These are phyloP conservation scores for Blastobasis lacticolella DNA, from an alignment of 2,888 invertebrate genomes.

Conservation along the genomic window DNA sequence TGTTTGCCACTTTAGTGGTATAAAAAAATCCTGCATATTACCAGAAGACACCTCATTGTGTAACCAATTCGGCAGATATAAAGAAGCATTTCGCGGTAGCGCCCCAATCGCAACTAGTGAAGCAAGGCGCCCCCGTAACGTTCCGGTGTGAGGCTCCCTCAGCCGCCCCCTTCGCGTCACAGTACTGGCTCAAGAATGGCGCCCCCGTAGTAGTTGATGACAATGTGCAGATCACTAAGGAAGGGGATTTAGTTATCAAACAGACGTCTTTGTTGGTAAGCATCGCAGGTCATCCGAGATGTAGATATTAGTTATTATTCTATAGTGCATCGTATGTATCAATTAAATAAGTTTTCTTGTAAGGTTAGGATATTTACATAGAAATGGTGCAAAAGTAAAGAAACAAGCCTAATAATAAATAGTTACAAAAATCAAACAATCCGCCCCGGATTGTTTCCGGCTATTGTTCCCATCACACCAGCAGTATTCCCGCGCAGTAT, in stretches of 20 bases:
- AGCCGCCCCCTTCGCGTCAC: slow-evolving; percentile 89
- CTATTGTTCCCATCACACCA: too few relatives aligned
- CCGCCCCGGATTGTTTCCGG: too few relatives aligned
- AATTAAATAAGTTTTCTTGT: too few relatives aligned
- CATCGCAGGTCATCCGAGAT: neutral
- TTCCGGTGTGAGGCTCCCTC: slow-evolving; percentile 91
- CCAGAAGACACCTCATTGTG: neutral
- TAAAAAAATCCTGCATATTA: neutral
- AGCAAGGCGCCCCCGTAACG: slow-evolving; percentile 88
- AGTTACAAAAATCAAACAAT: too few relatives aligned
- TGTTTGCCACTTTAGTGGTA: too few relatives aligned
- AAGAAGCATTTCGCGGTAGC: slow-evolving; percentile 92
- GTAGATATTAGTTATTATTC: too few relatives aligned
- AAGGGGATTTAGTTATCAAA: slow-evolving; percentile 88
- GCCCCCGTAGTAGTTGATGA: slow-evolving; percentile 78
- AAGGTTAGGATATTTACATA: too few relatives aligned
- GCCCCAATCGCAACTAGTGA: slow-evolving; percentile 88
- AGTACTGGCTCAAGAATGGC: slow-evolving; percentile 90
- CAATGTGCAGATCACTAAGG: slow-evolving; percentile 83
- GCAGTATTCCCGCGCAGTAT: too few relatives aligned
- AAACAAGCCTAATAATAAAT: too few relatives aligned
- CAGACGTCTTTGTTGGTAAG: slow-evolving; percentile 83
- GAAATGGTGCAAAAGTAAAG: too few relatives aligned
- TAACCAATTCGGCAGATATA: slow-evolving; percentile 75
- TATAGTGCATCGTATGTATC: too few relatives aligned